Percentiles rank a stretch among this genome's conserved stretches.
Evolutionary conservation across 1,140 invertebrate species (phyloP).

Genomic region (Papilio aristodemus): DNA sequence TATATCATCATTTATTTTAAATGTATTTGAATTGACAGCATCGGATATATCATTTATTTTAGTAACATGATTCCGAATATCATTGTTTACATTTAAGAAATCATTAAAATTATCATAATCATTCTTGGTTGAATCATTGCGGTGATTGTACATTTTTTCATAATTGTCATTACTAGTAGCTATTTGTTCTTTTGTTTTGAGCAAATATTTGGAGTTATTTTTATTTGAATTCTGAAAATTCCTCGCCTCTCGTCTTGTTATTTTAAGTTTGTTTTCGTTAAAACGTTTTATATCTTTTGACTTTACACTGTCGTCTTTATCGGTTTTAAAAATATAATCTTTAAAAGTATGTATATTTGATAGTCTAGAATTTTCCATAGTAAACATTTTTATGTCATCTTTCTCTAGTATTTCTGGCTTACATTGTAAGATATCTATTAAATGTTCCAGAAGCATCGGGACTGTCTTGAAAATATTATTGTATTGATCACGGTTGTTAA

Average conservation of each 20-base stretch:
- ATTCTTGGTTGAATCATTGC: background rate
- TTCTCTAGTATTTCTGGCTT: slow-evolving; percentile 18
- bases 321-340: background rate
- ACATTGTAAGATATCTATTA: slow-evolving; percentile 24
- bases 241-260: background rate
- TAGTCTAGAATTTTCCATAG: background rate
- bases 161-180: background rate
- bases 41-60: slow-evolving; percentile 18
- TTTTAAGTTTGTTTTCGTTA: background rate
- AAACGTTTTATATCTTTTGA: background rate
- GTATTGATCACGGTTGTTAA: slow-evolving; percentile 7
- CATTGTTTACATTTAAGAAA: background rate
- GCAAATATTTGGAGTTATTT: background rate
- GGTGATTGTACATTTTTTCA: background rate
- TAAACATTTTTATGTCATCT: slow-evolving; percentile 9
- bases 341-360: background rate
- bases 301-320: background rate
- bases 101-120: background rate
- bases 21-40: background rate
- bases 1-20: background rate
- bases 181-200: background rate
- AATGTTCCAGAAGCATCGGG: slow-evolving; percentile 2
- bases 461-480: slow-evolving; percentile 23
- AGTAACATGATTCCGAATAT: background rate
- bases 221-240: background rate